A percentile compares a stretch with the other conserved stretches of the same genome.
phyloP scores from a whole-genome alignment of 2,113 vertebrate genomes.

The Rallus limicola region DNA sequence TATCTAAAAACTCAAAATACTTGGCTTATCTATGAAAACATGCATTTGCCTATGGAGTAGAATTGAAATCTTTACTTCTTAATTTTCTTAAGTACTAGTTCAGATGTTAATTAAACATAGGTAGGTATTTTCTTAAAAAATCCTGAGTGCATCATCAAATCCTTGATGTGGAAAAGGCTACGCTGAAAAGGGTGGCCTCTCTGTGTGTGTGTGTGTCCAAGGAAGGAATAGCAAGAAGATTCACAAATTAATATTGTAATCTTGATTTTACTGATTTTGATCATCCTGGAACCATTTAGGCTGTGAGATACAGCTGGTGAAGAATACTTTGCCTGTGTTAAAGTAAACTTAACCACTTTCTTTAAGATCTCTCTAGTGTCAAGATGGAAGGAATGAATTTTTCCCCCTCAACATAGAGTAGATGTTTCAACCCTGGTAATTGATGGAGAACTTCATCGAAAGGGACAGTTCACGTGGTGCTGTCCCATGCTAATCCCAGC shows the following conservation, averaged over 20 bases:
- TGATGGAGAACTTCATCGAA: not conserved
- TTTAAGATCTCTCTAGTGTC: not conserved
- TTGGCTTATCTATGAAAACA: not conserved
- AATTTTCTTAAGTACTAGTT: not conserved
- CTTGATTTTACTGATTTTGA: not conserved
- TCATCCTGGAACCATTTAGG: not conserved
- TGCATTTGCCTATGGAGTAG: not conserved
- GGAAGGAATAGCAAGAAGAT: not conserved
- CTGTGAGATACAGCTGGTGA: not conserved
- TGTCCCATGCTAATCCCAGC: not conserved
- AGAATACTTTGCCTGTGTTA: not conserved
- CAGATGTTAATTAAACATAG: not conserved
- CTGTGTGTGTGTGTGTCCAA: not conserved
- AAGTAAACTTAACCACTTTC: not conserved
- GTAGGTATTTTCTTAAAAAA: not conserved
- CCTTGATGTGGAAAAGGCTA: not conserved
- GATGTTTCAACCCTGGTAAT: not conserved
- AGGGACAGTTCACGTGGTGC: not conserved
- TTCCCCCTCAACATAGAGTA: not conserved
- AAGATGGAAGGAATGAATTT: not conserved
- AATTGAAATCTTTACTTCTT: not conserved
- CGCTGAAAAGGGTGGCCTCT: not conserved
- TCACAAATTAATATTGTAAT: not conserved
- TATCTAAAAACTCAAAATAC: slow-evolving; percentile 11
- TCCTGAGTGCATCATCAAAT: not conserved